Evolutionary conservation across 2,797 vertebrate species (phyloP).

Genomic region (Chlorospingus flavigularis): DNA sequence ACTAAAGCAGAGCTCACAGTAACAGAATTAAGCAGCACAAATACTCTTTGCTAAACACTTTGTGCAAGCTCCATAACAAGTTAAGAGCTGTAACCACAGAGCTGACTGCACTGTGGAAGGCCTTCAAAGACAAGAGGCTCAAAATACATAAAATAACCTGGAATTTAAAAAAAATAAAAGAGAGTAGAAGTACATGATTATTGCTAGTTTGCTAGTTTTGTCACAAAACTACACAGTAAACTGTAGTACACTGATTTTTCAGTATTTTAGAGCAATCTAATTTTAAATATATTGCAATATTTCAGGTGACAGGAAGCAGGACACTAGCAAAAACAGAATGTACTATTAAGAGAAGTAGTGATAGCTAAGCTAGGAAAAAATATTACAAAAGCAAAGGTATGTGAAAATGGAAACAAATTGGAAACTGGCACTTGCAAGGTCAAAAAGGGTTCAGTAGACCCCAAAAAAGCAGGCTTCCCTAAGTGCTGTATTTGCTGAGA

Average conservation of each 20-base stretch:
- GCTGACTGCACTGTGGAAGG: neutral
- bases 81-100: neutral
- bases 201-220: neutral
- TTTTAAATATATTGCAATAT: neutral
- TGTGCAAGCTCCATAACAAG: neutral
- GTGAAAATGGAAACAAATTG: rapidly evolving
- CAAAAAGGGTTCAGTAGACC: neutral
- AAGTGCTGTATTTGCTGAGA: neutral
- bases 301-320: neutral
- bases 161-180: neutral
- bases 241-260: neutral
- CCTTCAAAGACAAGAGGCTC: neutral
- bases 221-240: neutral
- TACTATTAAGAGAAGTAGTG: neutral
- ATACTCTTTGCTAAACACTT: neutral
- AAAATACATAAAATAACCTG: neutral
- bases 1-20: neutral
- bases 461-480: neutral
- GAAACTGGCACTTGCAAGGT: neutral
- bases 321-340: neutral
- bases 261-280: neutral
- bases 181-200: neutral
- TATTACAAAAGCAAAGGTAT: neutral
- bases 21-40: neutral
- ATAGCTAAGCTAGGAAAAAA: neutral